Conservation (phyloP, 2,113 vertebrate genomes). For the Microcebus murinus region DNA sequence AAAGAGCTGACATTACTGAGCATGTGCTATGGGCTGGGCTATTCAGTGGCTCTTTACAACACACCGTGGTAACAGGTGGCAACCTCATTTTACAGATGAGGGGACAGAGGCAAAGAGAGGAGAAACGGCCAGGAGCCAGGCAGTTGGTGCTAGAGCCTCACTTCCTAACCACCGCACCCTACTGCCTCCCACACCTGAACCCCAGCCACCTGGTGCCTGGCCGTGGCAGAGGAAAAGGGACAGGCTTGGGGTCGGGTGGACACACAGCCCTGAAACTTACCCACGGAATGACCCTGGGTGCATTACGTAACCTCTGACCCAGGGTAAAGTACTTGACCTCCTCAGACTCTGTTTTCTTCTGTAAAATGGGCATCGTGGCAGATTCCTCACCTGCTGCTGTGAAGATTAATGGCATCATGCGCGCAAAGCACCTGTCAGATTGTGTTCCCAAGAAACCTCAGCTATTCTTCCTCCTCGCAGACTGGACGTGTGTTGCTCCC, state of each 20-base stretch:
- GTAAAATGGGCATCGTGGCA: neutral
- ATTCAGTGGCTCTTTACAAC: neutral
- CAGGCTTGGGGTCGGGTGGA: rapidly evolving
- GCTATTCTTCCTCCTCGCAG: neutral
- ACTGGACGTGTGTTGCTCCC: no score
- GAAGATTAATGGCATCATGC: rapidly evolving
- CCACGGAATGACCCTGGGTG: rapidly evolving
- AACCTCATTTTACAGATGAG: neutral
- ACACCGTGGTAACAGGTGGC: rapidly evolving
- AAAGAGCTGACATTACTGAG: rapidly evolving
- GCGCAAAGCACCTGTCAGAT: rapidly evolving
- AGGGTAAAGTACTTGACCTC: neutral
- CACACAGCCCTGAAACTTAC: rapidly evolving
- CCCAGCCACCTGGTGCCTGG: neutral
- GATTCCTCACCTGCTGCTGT: neutral
- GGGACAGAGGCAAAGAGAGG: neutral
- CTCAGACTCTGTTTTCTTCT: neutral
- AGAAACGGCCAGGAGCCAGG: neutral
- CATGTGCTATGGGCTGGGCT: rapidly evolving
- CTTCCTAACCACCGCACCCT: no score
- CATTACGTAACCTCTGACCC: no score
- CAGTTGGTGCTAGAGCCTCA: neutral
- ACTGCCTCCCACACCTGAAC: rapidly evolving
- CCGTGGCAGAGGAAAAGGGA: neutral
- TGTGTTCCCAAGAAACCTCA: neutral